Evolutionary conservation across 53 echinoderm and acorn worm genomes (phyloP), one percentile per base, ranked within the genome.

Genomic region (Stichopus horrens): DNA sequence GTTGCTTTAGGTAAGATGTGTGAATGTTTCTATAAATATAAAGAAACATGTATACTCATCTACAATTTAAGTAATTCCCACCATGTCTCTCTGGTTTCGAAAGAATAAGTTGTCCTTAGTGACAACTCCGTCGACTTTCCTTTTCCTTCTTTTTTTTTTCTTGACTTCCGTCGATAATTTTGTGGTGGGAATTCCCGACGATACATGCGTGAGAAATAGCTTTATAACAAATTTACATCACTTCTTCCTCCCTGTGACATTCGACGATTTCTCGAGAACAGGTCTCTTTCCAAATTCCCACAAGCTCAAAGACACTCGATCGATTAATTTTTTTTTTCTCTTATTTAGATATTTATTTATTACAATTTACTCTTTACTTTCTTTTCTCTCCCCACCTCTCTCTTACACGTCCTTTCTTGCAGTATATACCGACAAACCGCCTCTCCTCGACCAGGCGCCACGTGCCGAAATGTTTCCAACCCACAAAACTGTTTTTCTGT

Each of bases 181-280:
- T 78, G 20, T 78, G 79, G n/a, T 78, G 79, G 79, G 79, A 78
- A 78, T 55, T 78, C 79, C 79, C 79, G 53, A 54, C 55, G 19
- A n/a, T 19, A 16, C 9, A 78, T 55, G 54, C 79, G 79, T 78
- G 79, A 78, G 79, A 78, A 78, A 54, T 78, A 18, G n/a, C 55
- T 53, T 78, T 53, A 51, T 53, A 9, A 7, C 53, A 53, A 19
- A 13, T 78, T 78, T 78, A 78, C 79, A 78, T 78, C 79, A 55
- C 55, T 10, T 5, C 16, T 63, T 7, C 7, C n/a, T 52, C 0
- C 11, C 7, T 63, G 37, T 63, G 60, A 60, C 8, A 63, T 16
- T 13, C 8, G 7, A 63, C 10, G n/a, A 7, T 52, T 78, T 78
- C 79, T 78, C 55, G 79, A 19, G 79, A 78, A 55, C 79, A 53